Evolutionary conservation across 2,888 invertebrate species (phyloP), one percentile per base, ranked within the genome.

Genomic region (Drosophila kanekoi): DNA sequence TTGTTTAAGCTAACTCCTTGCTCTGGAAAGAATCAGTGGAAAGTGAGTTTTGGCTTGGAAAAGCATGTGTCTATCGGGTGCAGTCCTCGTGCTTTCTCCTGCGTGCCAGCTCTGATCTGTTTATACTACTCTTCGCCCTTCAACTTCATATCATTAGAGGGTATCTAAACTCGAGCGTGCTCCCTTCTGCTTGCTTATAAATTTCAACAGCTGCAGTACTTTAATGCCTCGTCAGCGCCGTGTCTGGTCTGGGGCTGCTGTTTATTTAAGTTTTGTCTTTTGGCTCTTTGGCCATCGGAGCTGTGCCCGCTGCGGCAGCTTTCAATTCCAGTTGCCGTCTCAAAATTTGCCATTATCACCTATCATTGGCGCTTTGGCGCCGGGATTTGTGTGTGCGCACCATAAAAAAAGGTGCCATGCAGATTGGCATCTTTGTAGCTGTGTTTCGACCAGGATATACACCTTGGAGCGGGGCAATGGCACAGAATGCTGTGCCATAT

Each of bases 301-400:
- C 20, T 28, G 28, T 28, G 28, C 45, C 14, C 13, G 48, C 43
- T n/a, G 32, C 38, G 28, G 16, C 58, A 38, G 45, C 48, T 58
- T 48, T 53, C 44, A 41, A 35, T 58, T 43, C 49, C 44, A 38
- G 59, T 48, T 44, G 68, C 40, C 51, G 58, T 71, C 72, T 67
- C 76, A 82, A 82, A 79, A 81, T 89, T 87, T 88, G 79, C 90
- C 88, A 89, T 90, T 90, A 90, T 90, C 90, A 90, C 90, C 90
- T 89, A 89, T 89, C 89, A 89, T 85, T 90, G 77, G 75, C 76
- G 78, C 84, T 87, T 89, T 88, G 81, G 77, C 77, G 67, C 52
- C 44, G 82, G 87, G 87, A 89, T 89, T 88, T 90, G 80, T 72
- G 72, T 76, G 72, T 70, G 79, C 47, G 53, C 58, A 58, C 78